Percentiles rank a stretch among this genome's conserved stretches.
These are phyloP conservation scores for Knipowitschia caucasica DNA, from an alignment of 2,797 vertebrate species.

Conservation along the genomic window DNA sequence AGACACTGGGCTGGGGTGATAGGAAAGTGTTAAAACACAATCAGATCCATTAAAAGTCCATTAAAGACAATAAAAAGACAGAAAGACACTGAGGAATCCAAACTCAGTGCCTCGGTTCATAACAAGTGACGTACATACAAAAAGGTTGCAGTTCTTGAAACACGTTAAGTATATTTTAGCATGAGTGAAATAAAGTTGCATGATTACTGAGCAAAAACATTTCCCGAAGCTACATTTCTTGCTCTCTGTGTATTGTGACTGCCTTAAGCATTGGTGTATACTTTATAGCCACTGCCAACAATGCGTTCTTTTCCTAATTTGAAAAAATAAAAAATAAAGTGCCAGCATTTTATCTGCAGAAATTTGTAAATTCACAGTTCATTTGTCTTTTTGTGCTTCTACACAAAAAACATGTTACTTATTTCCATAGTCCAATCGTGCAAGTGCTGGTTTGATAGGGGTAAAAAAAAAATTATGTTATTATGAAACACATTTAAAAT, in stretches of 20 bases:
- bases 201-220: constrained; percentile 13
- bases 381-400: constrained; percentile 34
- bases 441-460: constrained; percentile 10
- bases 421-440: constrained; percentile 17
- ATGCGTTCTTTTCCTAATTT: constrained; percentile 29
- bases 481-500: constrained; percentile 29
- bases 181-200: constrained; percentile 13
- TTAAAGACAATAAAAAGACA: constrained; percentile 10
- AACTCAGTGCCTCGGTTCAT: constrained; percentile 50
- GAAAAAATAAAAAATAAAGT: too few relatives aligned
- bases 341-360: constrained; percentile 19
- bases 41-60: constrained; percentile 23
- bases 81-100: constrained; percentile 26
- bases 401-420: constrained; percentile 11
- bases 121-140: constrained; percentile 11
- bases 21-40: constrained; percentile 17
- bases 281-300: constrained; percentile 15
- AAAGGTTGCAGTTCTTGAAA: constrained; percentile 13
- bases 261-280: constrained; percentile 22
- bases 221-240: constrained; percentile 8
- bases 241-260: constrained; percentile 16
- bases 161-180: constrained; percentile 53
- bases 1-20: constrained; percentile 11
- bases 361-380: constrained; percentile 42
- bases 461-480: constrained; percentile 38